Percentiles rank a stretch among this genome's conserved stretches.
phyloP scores from a whole-genome alignment of 2,888 invertebrate species.

The Dexiosoma caninum region DNA sequence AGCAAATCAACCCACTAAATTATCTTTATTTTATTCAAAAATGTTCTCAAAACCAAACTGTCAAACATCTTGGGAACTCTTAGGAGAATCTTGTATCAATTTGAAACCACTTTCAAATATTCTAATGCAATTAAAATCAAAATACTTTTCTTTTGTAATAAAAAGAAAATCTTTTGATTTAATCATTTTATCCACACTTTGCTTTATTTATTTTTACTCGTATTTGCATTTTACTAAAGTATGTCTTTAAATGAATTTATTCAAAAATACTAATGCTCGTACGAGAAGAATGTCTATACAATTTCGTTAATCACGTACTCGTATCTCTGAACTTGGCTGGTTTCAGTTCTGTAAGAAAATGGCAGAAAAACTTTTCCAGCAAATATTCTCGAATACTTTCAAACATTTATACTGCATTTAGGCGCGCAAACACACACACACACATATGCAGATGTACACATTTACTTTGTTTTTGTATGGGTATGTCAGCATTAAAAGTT shows the following conservation, averaged over 20 bases:
- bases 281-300: background rate
- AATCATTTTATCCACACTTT: conserved; percentile 21
- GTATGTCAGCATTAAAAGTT: conserved; percentile 32
- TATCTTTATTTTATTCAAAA: no score
- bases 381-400: conserved; percentile 17
- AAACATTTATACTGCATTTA: conserved; percentile 50
- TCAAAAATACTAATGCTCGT: background rate
- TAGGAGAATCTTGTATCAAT: background rate
- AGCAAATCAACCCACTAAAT: no score
- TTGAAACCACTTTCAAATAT: background rate
- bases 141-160: background rate
- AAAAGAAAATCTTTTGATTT: conserved; percentile 28
- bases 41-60: background rate
- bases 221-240: conserved; percentile 24
- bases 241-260: conserved; percentile 49
- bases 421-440: background rate
- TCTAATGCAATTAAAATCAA: conserved; percentile 17
- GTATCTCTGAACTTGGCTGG: conserved; percentile 2
- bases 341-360: conserved; percentile 7
- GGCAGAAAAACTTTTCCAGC: conserved; percentile 31
- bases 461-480: background rate
- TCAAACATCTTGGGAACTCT: background rate
- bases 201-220: conserved; percentile 20
- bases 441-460: no score
- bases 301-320: conserved; percentile 48